These are phyloP conservation scores for Microcaecilia unicolor DNA, from an alignment of 2,797 vertebrate species.

Conservation along the genomic window DNA sequence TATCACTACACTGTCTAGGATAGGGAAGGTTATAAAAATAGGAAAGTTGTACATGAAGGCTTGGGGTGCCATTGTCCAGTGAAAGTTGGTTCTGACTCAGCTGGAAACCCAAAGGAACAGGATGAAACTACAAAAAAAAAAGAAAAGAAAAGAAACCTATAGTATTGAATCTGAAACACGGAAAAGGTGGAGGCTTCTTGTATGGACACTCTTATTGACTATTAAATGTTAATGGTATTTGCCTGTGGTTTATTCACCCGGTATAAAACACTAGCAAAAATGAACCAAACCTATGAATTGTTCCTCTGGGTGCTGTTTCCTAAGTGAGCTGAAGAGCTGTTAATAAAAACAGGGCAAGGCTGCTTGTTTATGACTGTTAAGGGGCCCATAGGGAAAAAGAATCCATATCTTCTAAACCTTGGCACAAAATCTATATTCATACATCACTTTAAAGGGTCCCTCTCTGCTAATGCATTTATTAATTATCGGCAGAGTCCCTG, in stretches of 20 bases:
- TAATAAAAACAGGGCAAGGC: constrained; percentile 1
- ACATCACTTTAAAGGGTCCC: constrained; percentile 12
- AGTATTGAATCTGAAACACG: too few species aligned
- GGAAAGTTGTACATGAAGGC: too few species aligned
- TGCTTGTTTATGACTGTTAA: constrained; percentile 11
- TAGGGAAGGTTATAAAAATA: too few species aligned
- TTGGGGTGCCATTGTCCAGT: too few species aligned
- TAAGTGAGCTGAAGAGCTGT: not conserved
- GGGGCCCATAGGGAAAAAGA: constrained; percentile 3
- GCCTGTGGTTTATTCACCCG: not conserved
- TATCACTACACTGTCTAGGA: too few species aligned
- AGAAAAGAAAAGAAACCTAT: too few species aligned
- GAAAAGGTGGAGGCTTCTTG: too few species aligned
- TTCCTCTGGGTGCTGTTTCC: constrained; percentile 8
- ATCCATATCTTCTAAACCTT: constrained; percentile 10
- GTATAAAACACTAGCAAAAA: not conserved
- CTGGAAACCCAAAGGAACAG: too few species aligned
- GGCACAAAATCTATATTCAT: constrained; percentile 19
- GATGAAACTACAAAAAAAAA: too few species aligned
- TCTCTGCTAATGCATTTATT: constrained; percentile 14
- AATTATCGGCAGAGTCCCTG: constrained; percentile 3
- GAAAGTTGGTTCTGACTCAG: too few species aligned
- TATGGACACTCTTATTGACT: too few species aligned
- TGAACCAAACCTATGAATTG: not conserved
- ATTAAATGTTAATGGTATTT: not conserved